A percentile compares a stretch with the other conserved stretches of the same genome.
phyloP scores from a whole-genome alignment of 2,797 vertebrate species.

The Microctenopoma lineatum region DNA sequence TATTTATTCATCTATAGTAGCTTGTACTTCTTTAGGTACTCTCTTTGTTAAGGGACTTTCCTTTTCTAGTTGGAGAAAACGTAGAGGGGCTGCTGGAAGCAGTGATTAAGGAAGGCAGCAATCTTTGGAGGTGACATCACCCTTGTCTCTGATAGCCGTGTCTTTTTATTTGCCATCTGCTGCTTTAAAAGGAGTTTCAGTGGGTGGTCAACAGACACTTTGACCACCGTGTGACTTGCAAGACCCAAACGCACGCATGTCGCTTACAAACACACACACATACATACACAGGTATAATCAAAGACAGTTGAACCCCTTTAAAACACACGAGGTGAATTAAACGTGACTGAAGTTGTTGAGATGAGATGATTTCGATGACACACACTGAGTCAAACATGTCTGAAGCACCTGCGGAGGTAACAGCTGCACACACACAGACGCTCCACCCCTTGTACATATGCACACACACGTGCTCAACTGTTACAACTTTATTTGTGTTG shows the following conservation, averaged over 20 bases:
- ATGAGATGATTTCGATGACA: slow-evolving; percentile 47
- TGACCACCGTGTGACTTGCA: not conserved
- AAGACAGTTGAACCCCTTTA: slow-evolving; percentile 15
- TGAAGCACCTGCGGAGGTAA: slow-evolving; percentile 66
- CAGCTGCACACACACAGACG: slow-evolving; percentile 73
- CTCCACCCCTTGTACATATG: slow-evolving; percentile 12
- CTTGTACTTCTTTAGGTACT: slow-evolving; percentile 41
- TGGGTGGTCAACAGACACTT: slow-evolving; percentile 76
- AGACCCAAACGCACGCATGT: not conserved
- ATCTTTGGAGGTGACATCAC: slow-evolving; percentile 41
- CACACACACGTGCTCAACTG: slow-evolving; percentile 49
- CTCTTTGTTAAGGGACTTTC: slow-evolving; percentile 56
- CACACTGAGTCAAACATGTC: slow-evolving; percentile 36
- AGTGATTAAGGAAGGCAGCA: slow-evolving; percentile 36
- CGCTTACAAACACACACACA: not conserved
- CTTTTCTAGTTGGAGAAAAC: slow-evolving; percentile 63
- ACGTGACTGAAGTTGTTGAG: slow-evolving; percentile 29
- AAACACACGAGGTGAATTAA: slow-evolving; percentile 23
- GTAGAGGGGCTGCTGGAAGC: slow-evolving; percentile 12
- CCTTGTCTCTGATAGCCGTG: slow-evolving; percentile 25
- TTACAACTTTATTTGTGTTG: slow-evolving; percentile 68
- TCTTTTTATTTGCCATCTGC: slow-evolving; percentile 70
- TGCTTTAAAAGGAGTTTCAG: slow-evolving; percentile 56
- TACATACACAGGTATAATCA: slow-evolving; percentile 4
- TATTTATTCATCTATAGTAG: not conserved